Evolutionary conservation across 1,140 invertebrate species (phyloP).

Genomic region (Phymastichus coffea): DNA sequence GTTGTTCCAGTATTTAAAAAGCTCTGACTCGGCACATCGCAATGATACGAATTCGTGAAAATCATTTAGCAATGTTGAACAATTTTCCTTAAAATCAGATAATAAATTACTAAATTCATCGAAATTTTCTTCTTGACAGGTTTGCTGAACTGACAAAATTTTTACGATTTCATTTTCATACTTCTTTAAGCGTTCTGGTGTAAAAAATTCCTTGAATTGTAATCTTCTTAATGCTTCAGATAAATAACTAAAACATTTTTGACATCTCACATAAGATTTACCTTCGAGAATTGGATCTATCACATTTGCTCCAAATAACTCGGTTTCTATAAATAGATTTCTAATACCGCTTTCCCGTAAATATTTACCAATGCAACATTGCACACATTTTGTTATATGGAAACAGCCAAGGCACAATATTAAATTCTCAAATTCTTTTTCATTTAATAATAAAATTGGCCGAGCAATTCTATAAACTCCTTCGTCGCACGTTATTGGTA

Average conservation of each 20-base stretch:
- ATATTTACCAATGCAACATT: slow-evolving; percentile 25
- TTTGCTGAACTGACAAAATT: not conserved
- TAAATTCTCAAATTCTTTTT: slow-evolving; percentile 23
- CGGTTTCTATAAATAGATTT: slow-evolving; percentile 22
- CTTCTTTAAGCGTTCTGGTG: not conserved
- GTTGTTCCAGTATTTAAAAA: slow-evolving; percentile 20
- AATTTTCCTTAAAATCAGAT: not conserved
- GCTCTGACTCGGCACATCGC: slow-evolving; percentile 7
- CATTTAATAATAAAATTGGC: not conserved
- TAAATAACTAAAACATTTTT: slow-evolving; percentile 15
- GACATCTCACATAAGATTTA: slow-evolving; percentile 19
- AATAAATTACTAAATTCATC: not conserved
- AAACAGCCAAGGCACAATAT: slow-evolving; percentile 23
- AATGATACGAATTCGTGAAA: slow-evolving; percentile 3
- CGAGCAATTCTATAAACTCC: slow-evolving; percentile 18
- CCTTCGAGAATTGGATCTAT: slow-evolving; percentile 24
- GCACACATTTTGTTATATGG: slow-evolving; percentile 20
- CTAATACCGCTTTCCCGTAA: slow-evolving; percentile 23
- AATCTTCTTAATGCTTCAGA: slow-evolving; percentile 17
- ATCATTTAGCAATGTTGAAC: not conserved
- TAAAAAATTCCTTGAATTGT: slow-evolving; percentile 24
- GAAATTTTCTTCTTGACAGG: not conserved
- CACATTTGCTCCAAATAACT: slow-evolving; percentile 1
- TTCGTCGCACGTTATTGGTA: slow-evolving; percentile 20
- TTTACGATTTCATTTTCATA: slow-evolving; percentile 9